A percentile compares a stretch with the other conserved stretches of the same genome.
These are phyloP conservation scores for Tetramorium parvispinum DNA, from an alignment of 1,140 invertebrate species.

Conservation along the genomic window DNA sequence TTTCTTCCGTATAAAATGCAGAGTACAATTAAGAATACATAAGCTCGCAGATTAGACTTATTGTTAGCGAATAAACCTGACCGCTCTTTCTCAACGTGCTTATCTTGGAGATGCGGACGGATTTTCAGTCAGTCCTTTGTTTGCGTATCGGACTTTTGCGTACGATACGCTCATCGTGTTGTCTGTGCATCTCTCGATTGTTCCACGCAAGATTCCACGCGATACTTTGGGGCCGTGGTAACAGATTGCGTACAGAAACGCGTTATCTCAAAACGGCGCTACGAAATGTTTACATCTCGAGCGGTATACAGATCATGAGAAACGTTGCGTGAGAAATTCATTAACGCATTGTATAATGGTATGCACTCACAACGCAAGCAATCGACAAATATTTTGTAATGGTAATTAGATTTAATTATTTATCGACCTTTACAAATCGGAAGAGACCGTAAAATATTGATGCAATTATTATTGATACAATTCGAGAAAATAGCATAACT, in stretches of 20 bases:
- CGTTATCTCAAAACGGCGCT: conserved; percentile 11
- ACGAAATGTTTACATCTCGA: conserved; percentile 18
- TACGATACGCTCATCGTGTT: conserved; percentile 28
- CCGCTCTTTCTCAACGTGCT: conserved; percentile 48
- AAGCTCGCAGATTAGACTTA: conserved; percentile 18
- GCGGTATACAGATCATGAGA: background rate
- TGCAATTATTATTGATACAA: background rate
- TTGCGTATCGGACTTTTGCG: conserved; percentile 29
- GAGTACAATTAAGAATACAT: conserved; percentile 38
- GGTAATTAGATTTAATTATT: conserved; percentile 11
- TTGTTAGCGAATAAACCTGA: conserved; percentile 29
- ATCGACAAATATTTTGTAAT: background rate
- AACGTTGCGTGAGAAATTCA: conserved; percentile 10
- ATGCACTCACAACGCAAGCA: background rate
- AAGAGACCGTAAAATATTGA: background rate
- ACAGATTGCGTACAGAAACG: conserved; percentile 38
- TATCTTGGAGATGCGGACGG: conserved; percentile 9
- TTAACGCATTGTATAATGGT: conserved; percentile 4
- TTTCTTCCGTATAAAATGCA: background rate
- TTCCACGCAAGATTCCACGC: conserved; percentile 36
- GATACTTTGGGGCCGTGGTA: conserved; percentile 63
- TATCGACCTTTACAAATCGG: background rate
- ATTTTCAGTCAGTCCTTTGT: conserved; percentile 41
- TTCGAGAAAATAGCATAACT: background rate
- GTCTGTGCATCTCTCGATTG: conserved; percentile 56